Conservation (phyloP, 2,888 invertebrate genomes). For the Netelia virgata region DNA sequence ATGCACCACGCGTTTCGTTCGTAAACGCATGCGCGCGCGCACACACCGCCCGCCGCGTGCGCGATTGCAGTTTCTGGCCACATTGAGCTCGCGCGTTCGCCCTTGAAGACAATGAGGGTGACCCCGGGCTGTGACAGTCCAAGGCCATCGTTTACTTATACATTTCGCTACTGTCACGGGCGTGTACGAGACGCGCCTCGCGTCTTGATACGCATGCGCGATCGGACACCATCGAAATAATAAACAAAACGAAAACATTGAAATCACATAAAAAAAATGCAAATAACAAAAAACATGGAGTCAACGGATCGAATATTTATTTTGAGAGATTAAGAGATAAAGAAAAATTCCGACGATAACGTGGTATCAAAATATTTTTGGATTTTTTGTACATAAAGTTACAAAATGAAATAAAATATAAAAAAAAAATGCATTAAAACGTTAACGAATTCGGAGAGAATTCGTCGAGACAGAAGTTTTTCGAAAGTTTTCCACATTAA, state of each 20-base stretch:
- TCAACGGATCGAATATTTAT: too few relatives aligned
- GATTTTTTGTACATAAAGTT: too few relatives aligned
- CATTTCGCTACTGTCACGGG: not conserved
- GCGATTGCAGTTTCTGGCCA: constrained; percentile 36
- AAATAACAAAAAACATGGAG: too few relatives aligned
- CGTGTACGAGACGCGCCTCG: not conserved
- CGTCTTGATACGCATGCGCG: not conserved
- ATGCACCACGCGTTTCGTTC: constrained; percentile 66
- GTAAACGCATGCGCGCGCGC: constrained; percentile 3
- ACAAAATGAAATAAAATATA: too few relatives aligned
- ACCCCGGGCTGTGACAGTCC: constrained; percentile 78
- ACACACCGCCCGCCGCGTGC: constrained; percentile 39
- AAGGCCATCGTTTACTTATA: constrained; percentile 76
- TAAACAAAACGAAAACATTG: not conserved
- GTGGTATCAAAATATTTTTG: too few relatives aligned
- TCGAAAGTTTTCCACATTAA: too few relatives aligned
- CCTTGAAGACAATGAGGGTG: constrained; percentile 80
- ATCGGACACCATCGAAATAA: constrained; percentile 20
- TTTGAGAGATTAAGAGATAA: too few relatives aligned
- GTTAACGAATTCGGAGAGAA: too few relatives aligned
- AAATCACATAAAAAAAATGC: not conserved
- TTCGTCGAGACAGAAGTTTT: too few relatives aligned
- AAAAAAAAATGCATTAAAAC: too few relatives aligned
- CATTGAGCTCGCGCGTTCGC: constrained; percentile 64
- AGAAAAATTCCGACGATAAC: too few relatives aligned